phyloP scores from a whole-genome alignment of 2,797 vertebrate species.

The Loris lydekkerianus region DNA sequence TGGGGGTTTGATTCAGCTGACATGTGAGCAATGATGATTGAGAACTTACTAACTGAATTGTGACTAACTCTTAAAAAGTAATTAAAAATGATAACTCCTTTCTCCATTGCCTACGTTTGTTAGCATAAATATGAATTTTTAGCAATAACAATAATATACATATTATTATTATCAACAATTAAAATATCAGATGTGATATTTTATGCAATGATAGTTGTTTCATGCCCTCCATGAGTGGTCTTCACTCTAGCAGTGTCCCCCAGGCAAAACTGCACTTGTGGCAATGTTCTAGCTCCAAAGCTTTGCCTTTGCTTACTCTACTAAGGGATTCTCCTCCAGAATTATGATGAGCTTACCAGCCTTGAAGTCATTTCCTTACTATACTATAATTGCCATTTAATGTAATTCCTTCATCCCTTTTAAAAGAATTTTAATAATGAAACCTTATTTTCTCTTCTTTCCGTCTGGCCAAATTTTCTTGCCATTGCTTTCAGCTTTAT shows the following conservation, averaged over 20 bases:
- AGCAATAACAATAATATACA: too few species aligned
- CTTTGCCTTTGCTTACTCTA: not conserved
- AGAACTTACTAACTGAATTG: not conserved
- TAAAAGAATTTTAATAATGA: conserved; percentile 77
- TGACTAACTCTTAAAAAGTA: not conserved
- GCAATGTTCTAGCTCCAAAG: not conserved
- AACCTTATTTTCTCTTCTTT: conserved; percentile 69
- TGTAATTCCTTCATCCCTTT: conserved; percentile 66
- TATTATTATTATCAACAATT: too few species aligned
- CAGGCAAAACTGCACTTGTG: not conserved
- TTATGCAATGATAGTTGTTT: too few species aligned
- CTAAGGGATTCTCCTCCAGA: not conserved
- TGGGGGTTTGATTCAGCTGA: not conserved
- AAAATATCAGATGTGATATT: too few species aligned
- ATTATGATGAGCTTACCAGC: conserved; percentile 69
- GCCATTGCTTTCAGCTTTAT: conserved; percentile 72
- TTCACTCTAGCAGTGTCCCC: not conserved
- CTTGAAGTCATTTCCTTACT: conserved; percentile 68
- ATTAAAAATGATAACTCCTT: not conserved
- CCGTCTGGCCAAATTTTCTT: conserved; percentile 67
- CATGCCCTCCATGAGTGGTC: too few species aligned
- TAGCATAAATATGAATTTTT: not conserved
- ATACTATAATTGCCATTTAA: conserved; percentile 67
- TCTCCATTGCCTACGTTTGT: not conserved
- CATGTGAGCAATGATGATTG: not conserved